These are phyloP conservation scores for Cynopterus brachyotis DNA, from an alignment of 2,113 vertebrate genomes.

Conservation along the genomic window DNA sequence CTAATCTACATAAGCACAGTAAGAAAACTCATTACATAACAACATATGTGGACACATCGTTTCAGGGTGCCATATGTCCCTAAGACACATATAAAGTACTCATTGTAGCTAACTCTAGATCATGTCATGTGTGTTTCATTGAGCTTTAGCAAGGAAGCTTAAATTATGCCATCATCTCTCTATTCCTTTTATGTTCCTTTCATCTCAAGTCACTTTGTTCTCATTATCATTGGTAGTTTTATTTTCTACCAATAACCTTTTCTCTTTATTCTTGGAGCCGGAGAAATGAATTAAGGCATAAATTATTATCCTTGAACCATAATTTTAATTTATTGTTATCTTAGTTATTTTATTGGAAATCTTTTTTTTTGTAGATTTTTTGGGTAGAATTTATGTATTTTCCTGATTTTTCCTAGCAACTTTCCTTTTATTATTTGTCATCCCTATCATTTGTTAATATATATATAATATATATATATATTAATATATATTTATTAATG, in stretches of 20 bases:
- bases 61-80: conserved; percentile 67
- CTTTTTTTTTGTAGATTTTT: background rate
- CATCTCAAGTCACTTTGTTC: background rate
- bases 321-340: background rate
- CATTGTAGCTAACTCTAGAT: conserved; percentile 37
- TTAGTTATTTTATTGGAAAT: background rate
- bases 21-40: conserved; percentile 68
- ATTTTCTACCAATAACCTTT: conserved; percentile 20
- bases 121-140: conserved; percentile 28
- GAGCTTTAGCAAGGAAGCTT: conserved; percentile 52
- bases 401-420: background rate
- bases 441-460: background rate
- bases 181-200: conserved; percentile 16
- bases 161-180: conserved; percentile 50
- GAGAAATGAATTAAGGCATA: background rate
- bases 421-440: background rate
- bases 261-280: background rate
- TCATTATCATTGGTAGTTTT: conserved; percentile 47
- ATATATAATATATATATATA: too few relatives aligned
- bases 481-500: background rate
- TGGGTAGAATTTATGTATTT: background rate
- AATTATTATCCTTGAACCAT: conserved; percentile 4
- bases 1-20: conserved; percentile 62
- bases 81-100: conserved; percentile 63
- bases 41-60: conserved; percentile 71